A percentile compares a stretch with the other conserved stretches of the same genome.
These are phyloP conservation scores for Pristionchus entomophagus DNA, from an alignment of 2,888 invertebrate species.

Conservation along the genomic window DNA sequence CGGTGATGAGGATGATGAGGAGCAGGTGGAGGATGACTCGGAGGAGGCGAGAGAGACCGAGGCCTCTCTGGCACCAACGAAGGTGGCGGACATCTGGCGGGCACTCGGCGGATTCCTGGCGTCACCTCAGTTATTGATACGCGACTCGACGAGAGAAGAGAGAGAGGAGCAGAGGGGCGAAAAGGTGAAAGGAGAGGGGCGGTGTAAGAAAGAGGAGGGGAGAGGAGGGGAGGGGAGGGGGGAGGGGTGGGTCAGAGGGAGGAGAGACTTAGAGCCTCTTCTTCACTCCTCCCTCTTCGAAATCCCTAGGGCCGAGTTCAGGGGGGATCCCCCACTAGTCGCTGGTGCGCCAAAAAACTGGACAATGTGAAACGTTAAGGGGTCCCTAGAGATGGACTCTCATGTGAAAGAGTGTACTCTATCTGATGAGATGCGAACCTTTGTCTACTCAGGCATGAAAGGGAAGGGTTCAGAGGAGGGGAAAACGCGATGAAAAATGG, in stretches of 20 bases:
- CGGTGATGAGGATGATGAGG: constrained; percentile 51
- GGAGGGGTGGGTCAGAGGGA: neutral
- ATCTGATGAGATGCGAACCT: neutral
- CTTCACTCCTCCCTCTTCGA: neutral
- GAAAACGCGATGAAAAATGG: constrained; percentile 21
- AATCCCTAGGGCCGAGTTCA: constrained; percentile 5
- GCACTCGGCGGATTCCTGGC: neutral
- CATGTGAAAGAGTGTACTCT: neutral
- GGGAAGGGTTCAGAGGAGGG: neutral
- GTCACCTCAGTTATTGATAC: neutral
- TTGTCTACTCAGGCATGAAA: constrained; percentile 8
- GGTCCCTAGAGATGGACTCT: neutral
- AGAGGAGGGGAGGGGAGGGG: too few species aligned
- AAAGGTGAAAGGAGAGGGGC: constrained; percentile 35
- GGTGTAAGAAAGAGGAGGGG: constrained; percentile 17
- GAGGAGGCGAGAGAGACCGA: constrained; percentile 59
- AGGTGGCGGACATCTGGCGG: constrained; percentile 1
- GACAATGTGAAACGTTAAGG: neutral
- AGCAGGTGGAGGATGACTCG: constrained; percentile 55
- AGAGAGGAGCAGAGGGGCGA: constrained; percentile 32
- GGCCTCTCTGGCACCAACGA: neutral
- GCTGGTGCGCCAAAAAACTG: neutral
- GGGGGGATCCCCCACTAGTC: neutral
- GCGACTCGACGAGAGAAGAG: neutral
- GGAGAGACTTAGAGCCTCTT: constrained; percentile 14